Evolutionary conservation across 2,888 invertebrate species (phyloP), one percentile per base, ranked within the genome.

Genomic region (Alsophila aescularia): DNA sequence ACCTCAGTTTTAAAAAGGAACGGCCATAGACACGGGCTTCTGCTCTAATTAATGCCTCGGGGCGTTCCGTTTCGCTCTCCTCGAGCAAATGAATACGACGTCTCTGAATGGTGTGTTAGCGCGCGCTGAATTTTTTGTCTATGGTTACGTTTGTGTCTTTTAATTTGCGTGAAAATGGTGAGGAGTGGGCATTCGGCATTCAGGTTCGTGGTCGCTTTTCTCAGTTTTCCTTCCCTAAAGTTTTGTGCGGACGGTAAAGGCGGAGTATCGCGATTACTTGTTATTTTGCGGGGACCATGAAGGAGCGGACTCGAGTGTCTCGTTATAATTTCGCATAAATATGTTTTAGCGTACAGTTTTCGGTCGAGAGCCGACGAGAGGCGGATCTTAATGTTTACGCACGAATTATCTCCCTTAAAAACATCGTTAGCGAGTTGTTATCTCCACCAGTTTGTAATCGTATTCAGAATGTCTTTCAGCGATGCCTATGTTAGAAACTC

Each of bases 1-100:
- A 87, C 80, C 75, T 83, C 83, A 83, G 82, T 83, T 87, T 87
- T 85, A 82, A 87, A 86, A 86, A 86, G 87, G 80, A 87, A 83
- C 84, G 84, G 75, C 83, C 79, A 83, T 83, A 87, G 86, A 86
- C 76, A 71, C 81, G 82, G 81, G 81, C 78, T 77, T 87, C 89
- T 84, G 87, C 89, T 89, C 91, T 92, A 92, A 91, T 92, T 92
- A 91, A 90, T 87, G 91, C 92, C 90, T 83, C 83, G 81, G 90
- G 90, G 87, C 87, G 87, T 85, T 84, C 85, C 83, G 79, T 83
- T 87, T 79, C 85, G 69, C 85, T 81, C 86, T 85, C 84, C 86
- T 85, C 84, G 75, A 85, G 81, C 82, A 81, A 85, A 83, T 87
- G 85, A 88, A 89, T 86, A 78, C 80, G 68, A 71, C 79, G 80